A percentile compares a stretch with the other conserved stretches of the same genome.
phyloP scores from a whole-genome alignment of 2,888 invertebrate species.

The Microplitis manilae region DNA sequence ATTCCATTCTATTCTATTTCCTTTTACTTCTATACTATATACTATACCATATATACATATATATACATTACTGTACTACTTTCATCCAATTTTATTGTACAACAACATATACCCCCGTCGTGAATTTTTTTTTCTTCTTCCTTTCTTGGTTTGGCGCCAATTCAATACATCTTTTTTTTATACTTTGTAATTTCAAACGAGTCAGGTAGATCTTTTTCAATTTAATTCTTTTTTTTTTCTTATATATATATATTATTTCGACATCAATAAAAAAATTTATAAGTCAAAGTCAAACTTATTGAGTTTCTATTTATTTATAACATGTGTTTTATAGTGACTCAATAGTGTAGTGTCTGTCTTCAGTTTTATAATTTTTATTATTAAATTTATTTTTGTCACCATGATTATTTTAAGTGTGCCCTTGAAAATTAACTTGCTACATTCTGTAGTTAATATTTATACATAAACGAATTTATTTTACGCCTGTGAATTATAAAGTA shows the following conservation, averaged over 20 bases:
- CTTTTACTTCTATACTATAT: not conserved
- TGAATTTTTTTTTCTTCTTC: not conserved
- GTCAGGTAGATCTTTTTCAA: slow-evolving; percentile 4
- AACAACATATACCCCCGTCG: not conserved
- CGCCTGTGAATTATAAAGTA: too few species aligned
- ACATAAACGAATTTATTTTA: too few species aligned
- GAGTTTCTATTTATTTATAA: too few species aligned
- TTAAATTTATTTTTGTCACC: too few species aligned
- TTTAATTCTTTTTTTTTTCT: slow-evolving; percentile 47
- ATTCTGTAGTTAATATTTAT: too few species aligned
- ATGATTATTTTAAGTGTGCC: too few species aligned
- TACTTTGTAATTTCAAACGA: not conserved
- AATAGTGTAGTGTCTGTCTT: too few species aligned
- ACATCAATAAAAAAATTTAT: not conserved
- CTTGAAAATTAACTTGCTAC: too few species aligned
- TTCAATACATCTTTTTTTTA: not conserved
- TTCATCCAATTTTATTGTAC: not conserved
- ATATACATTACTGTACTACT: not conserved
- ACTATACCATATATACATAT: not conserved
- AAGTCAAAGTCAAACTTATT: too few species aligned
- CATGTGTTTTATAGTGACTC: too few species aligned
- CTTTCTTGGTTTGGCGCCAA: not conserved
- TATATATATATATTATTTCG: slow-evolving; percentile 18
- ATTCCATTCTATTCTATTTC: not conserved
- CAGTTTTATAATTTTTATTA: too few species aligned